These are phyloP conservation scores for Lysandra bellargus DNA, from an alignment of 2,888 invertebrate species.

Conservation along the genomic window DNA sequence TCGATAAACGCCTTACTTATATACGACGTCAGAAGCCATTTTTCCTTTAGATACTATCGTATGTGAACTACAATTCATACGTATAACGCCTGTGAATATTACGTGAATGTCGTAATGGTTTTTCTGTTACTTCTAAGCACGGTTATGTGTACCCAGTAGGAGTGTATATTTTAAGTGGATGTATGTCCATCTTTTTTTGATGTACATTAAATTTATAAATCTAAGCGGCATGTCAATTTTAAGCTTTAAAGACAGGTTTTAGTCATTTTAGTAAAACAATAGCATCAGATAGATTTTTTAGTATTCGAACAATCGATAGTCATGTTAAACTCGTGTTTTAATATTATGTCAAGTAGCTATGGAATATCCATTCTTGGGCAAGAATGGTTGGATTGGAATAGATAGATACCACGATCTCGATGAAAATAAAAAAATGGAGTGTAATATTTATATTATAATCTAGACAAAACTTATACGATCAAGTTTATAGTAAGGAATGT, in stretches of 20 bases:
- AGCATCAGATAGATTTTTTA: background rate
- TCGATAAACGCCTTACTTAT: conserved; percentile 26
- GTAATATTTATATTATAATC: background rate
- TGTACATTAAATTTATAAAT: background rate
- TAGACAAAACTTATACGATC: background rate
- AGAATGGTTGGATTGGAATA: background rate
- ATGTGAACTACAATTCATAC: background rate
- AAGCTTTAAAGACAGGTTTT: background rate
- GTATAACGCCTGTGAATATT: background rate
- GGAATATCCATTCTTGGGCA: too few relatives aligned
- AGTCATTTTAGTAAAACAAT: background rate
- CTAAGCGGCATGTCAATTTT: background rate
- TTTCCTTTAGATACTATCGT: background rate
- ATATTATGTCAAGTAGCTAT: too few relatives aligned
- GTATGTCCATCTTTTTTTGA: too few relatives aligned
- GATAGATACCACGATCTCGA: background rate
- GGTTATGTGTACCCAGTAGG: background rate
- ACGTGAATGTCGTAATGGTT: background rate
- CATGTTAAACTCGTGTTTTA: too few relatives aligned
- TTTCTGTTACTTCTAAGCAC: background rate
- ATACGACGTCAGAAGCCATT: background rate
- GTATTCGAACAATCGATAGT: background rate
- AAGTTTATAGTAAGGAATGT: background rate
- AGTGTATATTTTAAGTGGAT: background rate
- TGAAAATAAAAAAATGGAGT: background rate